Base-by-base conservation (phyloP, 2,797 vertebrate genomes). In the Sebastiscus tertius region DNA sequence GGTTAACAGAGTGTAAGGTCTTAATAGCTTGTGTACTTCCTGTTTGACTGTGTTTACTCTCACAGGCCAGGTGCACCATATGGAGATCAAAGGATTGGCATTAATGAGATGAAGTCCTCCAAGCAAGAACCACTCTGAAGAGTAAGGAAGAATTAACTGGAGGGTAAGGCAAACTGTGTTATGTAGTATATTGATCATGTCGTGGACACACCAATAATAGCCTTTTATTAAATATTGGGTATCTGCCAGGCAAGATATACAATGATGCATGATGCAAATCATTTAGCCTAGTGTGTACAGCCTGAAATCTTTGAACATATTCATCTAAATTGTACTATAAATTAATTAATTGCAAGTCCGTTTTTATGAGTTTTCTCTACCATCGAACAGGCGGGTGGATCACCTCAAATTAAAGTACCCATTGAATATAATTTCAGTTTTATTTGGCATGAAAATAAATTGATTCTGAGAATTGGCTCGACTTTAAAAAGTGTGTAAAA, bases 21-120 rank as follows among this genome's bases (percentile, higher is more conserved):
- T 77, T 80, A 76, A 76, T 75, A 84, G 63, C 42, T 14, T 82
- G 73, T 60, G 66, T 69, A 27, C 72, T 33, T 61, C 14, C 36
- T 60, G 65, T 85, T 87, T 82, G 69, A 84, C 60, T 46, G 61
- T 60, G 74, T 85, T 87, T 81, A 83, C 39, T 80, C 77, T 80
- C 75, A 73, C 75, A 73, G 60, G 71, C 74, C 79, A 85, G 80
- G 81, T 86, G 78, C 81, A 81, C 85, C 92, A 94, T 90, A 93
- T 92, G 91, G 90, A 90, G 89, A 85, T 91, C 77, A 90, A 78
- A 87, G 87, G 89, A 91, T 93, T 91, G 70, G 33, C 69, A 90
- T 87, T 89, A 92, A 93, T 92, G 81, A 90, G 88, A 66, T 75
- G 52, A 87, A 91, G 87, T 90, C 89, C 86, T 83, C 77, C 8